Evolutionary conservation across 2,888 invertebrate genomes (phyloP).

Genomic region (Xanthostigma xanthostigma): DNA sequence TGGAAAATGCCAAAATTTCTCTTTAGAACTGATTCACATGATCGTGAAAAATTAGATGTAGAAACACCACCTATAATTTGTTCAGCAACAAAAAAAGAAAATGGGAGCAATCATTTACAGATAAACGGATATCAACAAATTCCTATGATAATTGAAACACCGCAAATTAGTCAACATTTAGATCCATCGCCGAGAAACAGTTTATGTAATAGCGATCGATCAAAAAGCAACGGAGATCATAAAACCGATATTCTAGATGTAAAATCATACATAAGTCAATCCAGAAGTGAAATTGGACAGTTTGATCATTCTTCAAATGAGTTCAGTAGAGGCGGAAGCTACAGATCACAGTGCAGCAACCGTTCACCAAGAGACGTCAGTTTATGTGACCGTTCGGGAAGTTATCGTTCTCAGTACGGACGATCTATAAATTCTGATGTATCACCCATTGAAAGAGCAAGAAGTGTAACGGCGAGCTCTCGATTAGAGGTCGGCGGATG

Average conservation of each 20-base stretch:
- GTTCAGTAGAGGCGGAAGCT: constrained; percentile 48
- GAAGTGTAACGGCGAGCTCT: constrained; percentile 26
- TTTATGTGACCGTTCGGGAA: constrained; percentile 27
- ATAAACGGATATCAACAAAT: constrained; percentile 45
- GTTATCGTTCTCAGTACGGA: constrained; percentile 32
- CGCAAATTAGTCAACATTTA: constrained; percentile 10
- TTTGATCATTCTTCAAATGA: constrained; percentile 25
- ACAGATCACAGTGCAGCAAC: constrained; percentile 47
- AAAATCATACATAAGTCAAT: constrained; percentile 57
- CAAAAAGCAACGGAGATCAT: constrained; percentile 14
- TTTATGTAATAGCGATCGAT: not conserved
- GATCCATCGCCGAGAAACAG: not conserved
- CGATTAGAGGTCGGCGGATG: constrained; percentile 15
- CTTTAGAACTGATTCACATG: constrained; percentile 37
- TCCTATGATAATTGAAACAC: constrained; percentile 45
- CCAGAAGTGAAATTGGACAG: constrained; percentile 47
- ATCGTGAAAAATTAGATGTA: constrained; percentile 22
- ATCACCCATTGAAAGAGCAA: constrained; percentile 15
- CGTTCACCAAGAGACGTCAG: constrained; percentile 34
- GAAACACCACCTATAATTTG: constrained; percentile 9
- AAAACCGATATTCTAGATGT: constrained; percentile 49
- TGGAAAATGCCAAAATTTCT: constrained; percentile 58
- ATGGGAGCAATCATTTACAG: constrained; percentile 2
- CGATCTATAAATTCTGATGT: constrained; percentile 20
- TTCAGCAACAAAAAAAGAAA: constrained; percentile 6